Evolutionary conservation across 2,797 vertebrate species (phyloP), one percentile per base, ranked within the genome.

Genomic region (Pangasius macronema): DNA sequence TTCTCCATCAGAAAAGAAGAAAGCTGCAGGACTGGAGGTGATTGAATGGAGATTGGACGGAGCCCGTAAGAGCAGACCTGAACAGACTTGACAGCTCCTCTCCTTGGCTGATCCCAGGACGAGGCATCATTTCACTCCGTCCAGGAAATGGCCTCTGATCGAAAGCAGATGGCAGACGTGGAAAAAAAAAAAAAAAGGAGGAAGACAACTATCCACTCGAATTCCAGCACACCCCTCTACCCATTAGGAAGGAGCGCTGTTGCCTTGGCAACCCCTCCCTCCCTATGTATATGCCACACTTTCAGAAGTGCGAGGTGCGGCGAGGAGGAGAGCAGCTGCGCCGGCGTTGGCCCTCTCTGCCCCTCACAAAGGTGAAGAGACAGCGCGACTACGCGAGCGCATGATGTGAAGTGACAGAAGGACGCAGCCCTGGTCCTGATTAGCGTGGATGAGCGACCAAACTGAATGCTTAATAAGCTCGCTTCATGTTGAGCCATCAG

Each of bases 261-360:
- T 96, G 94, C 96, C 92, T 95, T 95, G 95, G 96, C 93, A 96
- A 97, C 95, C 92, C 51, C 89, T 18, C 16, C 46, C 22, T 16
- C 36, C 27, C 77, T 46, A 91, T 49, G 94, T 93, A 65, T 53
- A 79, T 93, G 90, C 94, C 94, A 95, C 94, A 94, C 93, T 94
- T 94, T 87, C 42, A 42, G 79, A 61, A 84, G 83, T 42, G 24
- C 46, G 68, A 84, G 68, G 83, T 84, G 83, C 14, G 55, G 68
- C 30, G 91, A 92, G 95, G 95, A 96, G 96, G 95, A 94, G 95
- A 96, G 96, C 96, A 97, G 96, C 96, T 97, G 96, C 94, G 94
- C 95, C 92, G 91, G 94, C 92, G 24, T 83, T 88, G 87, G 92
- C 94, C 82, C 76, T 73, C 76, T 39, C 53, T 93, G 95, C 93